Evolutionary conservation across 1,140 invertebrate species (phyloP).

Genomic region (Gryllus bimaculatus): DNA sequence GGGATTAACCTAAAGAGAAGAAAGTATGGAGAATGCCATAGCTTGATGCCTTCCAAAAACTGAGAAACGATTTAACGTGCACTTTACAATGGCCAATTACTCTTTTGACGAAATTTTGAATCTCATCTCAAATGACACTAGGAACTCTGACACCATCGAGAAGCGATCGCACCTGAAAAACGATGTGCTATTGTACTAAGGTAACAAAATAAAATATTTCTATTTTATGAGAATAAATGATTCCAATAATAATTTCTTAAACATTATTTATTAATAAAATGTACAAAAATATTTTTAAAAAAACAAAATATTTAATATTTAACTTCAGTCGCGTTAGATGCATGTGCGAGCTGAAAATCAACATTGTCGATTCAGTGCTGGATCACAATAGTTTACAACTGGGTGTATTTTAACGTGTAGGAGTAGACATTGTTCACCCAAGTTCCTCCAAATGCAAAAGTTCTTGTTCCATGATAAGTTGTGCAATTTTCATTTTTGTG

Average conservation of each 20-base stretch:
- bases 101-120: background rate
- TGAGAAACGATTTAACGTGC: too few relatives aligned
- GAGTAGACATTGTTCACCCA: background rate
- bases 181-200: background rate
- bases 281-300: background rate
- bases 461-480: slow-evolving; percentile 6
- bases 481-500: background rate
- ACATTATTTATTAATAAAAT: background rate
- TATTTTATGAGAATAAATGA: background rate
- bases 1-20: too few relatives aligned
- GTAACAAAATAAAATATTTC: background rate
- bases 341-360: background rate
- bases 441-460: background rate
- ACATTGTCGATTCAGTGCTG: background rate
- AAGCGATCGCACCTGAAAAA: background rate
- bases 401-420: background rate
- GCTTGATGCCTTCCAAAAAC: too few relatives aligned
- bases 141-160: background rate
- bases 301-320: background rate
- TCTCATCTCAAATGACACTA: background rate
- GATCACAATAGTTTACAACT: background rate
- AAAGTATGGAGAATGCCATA: too few relatives aligned
- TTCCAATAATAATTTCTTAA: too few relatives aligned
- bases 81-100: background rate
- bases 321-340: background rate